Conservation (phyloP, 2,888 invertebrate species). For the Litoditis marina region DNA sequence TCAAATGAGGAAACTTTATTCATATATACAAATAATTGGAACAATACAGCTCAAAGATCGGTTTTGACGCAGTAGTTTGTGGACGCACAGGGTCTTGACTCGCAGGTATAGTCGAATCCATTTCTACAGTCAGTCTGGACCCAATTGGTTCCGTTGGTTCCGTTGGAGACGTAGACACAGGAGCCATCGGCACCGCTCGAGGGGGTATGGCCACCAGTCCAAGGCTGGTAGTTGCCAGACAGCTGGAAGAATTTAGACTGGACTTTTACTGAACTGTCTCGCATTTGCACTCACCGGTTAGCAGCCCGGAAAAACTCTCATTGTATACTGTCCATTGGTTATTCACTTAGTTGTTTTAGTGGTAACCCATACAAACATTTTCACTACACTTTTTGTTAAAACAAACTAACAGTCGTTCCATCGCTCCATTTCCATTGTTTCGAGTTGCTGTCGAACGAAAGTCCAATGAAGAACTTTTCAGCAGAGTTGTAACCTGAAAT, state of each 20-base stretch:
- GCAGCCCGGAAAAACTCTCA: too few relatives aligned
- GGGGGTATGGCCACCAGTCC: background rate
- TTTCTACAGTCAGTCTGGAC: constrained; percentile 1
- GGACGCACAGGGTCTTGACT: background rate
- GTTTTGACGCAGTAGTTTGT: background rate
- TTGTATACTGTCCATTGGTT: too few relatives aligned
- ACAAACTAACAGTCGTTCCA: background rate
- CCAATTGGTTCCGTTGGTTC: constrained; percentile 1
- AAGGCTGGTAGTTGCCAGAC: background rate
- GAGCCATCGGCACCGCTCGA: background rate
- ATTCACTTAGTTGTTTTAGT: too few relatives aligned
- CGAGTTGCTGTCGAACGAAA: background rate
- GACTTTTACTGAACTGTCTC: background rate
- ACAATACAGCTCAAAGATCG: too few relatives aligned
- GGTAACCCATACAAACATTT: too few relatives aligned
- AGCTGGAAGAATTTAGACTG: background rate
- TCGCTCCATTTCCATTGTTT: constrained; percentile 7
- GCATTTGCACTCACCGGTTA: too few relatives aligned
- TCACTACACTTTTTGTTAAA: too few relatives aligned
- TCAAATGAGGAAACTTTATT: too few relatives aligned
- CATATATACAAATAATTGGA: too few relatives aligned
- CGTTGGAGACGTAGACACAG: background rate
- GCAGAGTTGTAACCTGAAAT: background rate
- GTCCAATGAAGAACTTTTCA: constrained; percentile 4
- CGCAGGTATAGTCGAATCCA: constrained; percentile 2